These are phyloP conservation scores for Neria commutata DNA, from an alignment of 2,888 invertebrate genomes.

Conservation along the genomic window DNA sequence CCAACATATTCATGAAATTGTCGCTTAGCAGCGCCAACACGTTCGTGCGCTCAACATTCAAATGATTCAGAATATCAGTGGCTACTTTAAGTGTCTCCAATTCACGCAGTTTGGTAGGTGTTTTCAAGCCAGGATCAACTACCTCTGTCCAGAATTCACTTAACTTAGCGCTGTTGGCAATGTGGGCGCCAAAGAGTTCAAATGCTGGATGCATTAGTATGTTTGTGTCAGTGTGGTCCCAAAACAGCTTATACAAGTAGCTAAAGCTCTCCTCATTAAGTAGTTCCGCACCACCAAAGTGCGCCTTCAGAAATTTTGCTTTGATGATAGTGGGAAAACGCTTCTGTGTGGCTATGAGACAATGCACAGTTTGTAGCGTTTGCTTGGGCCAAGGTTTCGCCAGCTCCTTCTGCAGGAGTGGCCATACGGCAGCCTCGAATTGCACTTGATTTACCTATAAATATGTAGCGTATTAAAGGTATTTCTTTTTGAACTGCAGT, in stretches of 20 bases:
- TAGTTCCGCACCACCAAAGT: conserved; percentile 66
- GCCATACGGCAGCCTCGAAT: conserved; percentile 68
- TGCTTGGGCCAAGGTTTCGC: conserved; percentile 70
- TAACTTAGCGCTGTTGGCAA: conserved; percentile 65
- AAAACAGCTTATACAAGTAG: conserved; percentile 67
- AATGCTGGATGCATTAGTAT: conserved; percentile 71
- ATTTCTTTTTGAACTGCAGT: conserved; percentile 1
- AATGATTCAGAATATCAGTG: conserved; percentile 63
- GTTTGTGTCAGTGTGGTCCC: conserved; percentile 62
- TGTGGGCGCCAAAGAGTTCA: conserved; percentile 66
- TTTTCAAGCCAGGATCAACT: conserved; percentile 62
- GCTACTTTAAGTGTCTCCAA: conserved; percentile 68
- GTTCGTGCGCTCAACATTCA: conserved; percentile 51
- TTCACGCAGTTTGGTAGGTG: conserved; percentile 68
- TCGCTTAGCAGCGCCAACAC: conserved; percentile 68
- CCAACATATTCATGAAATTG: conserved; percentile 70
- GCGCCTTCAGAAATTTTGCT: conserved; percentile 65
- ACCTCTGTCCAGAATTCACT: conserved; percentile 67
- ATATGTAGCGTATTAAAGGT: conserved; percentile 1
- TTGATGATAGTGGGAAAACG: conserved; percentile 65
- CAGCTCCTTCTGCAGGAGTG: conserved; percentile 67
- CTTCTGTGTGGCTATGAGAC: conserved; percentile 63
- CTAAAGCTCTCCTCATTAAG: conserved; percentile 67
- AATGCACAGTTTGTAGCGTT: conserved; percentile 70
- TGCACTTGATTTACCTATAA: conserved; percentile 64